phyloP scores from a whole-genome alignment of 2,113 vertebrate species.

The Sturnus vulgaris region DNA sequence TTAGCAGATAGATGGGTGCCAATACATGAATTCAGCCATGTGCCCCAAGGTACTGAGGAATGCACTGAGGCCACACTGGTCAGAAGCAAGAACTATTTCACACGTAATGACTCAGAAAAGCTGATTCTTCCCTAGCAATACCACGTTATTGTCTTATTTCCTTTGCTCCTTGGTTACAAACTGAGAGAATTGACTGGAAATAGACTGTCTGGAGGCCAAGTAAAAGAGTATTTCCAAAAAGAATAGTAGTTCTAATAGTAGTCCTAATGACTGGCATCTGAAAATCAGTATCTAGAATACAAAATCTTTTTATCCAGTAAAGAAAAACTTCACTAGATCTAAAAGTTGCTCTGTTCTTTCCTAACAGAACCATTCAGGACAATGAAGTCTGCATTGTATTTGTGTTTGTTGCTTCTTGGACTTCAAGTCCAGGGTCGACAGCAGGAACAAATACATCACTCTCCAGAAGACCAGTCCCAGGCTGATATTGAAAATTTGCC shows the following conservation, averaged over 20 bases:
- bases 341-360: neutral
- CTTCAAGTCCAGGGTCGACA: conserved; percentile 38
- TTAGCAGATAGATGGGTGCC: neutral
- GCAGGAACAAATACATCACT: neutral
- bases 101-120: neutral
- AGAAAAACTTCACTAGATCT: neutral
- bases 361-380: conserved; percentile 28
- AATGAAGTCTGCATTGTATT: conserved; percentile 43
- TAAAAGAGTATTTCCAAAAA: neutral
- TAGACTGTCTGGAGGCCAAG: neutral
- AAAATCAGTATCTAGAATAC: neutral
- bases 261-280: neutral
- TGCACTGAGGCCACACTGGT: neutral
- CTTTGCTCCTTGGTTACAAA: neutral
- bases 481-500: neutral
- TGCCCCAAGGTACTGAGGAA: neutral
- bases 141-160: neutral
- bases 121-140: neutral
- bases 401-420: conserved; percentile 48
- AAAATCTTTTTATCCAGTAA: neutral
- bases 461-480: neutral
- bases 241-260: neutral
- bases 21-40: neutral
- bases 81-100: neutral
- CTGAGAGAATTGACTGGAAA: neutral